These are phyloP conservation scores for Junonia oenone DNA, from an alignment of 2,888 invertebrate species.

Conservation along the genomic window DNA sequence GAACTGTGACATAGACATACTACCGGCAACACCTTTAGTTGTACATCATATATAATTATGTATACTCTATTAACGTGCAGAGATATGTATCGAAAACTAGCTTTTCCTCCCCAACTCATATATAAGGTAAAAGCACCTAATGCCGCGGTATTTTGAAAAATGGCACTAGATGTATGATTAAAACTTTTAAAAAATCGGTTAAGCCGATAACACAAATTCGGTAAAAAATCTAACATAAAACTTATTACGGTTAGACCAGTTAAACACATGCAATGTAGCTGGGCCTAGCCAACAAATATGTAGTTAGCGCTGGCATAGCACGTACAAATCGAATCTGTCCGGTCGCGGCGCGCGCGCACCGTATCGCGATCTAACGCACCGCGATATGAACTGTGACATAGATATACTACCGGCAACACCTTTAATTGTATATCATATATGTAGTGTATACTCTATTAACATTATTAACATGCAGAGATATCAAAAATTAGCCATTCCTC, in stretches of 20 bases:
- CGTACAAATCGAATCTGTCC: constrained; percentile 62
- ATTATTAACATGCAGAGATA: too few species aligned
- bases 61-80: too few species aligned
- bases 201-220: too few species aligned
- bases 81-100: background rate
- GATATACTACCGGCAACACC: constrained; percentile 1
- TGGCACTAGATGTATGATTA: too few species aligned
- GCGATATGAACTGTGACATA: constrained; percentile 6
- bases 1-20: constrained; percentile 7
- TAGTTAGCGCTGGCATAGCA: constrained; percentile 53
- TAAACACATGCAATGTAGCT: constrained; percentile 6
- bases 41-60: background rate
- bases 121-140: too few species aligned
- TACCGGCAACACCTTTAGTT: background rate
- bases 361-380: constrained; percentile 20
- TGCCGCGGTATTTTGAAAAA: too few species aligned
- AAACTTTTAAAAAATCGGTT: too few species aligned
- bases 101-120: too few species aligned
- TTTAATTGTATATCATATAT: background rate
- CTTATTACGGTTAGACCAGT: too few species aligned
- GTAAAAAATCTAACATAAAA: too few species aligned
- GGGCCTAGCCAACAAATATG: constrained; percentile 45
- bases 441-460: too few species aligned
- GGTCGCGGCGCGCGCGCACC: constrained; percentile 41
- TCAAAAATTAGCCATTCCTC: background rate